Base-by-base conservation (phyloP, 2,888 invertebrate genomes). In the Acleris sparsana region DNA sequence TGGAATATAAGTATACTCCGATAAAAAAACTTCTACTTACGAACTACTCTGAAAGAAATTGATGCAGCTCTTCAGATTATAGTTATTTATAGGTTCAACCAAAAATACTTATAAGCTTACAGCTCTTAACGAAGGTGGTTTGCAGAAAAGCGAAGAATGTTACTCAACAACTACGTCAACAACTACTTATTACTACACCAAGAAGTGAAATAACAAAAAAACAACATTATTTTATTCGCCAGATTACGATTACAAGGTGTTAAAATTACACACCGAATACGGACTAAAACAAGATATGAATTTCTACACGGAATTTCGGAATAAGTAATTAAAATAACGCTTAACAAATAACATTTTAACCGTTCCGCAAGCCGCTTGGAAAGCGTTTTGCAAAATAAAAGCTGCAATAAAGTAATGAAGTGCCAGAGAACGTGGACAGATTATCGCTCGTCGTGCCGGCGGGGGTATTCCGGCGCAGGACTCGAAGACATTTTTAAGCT, bases 381-480 rank as follows among this genome's bases (percentile, higher is more conserved):
- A 33, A 57, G 56, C 46, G 65, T 61, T 65, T 66, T 66, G 61
- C 61, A 66, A 66, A 66, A 66, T 61, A 61, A 66, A 61, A 65
- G 61, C 60, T 39, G 61, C 60, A 57, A 48, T 56, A 39, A 44
- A 66, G 52, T 66, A 66, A 61, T 66, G 65, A 57, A 66, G 61
- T 66, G 64, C 63, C 33, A 39, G 53, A n/a, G 53, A 60, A 33
- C 25, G 55, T 66, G 65, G 60, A 66, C 65, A 66, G 65, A 61
- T 66, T 65, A 66, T 56, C 65, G 65, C 61, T 53, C 43, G 60
- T 55, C 64, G 60, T 60, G 64, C 59, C 59, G 52, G 16, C 2
- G 4, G 48, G 49, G 64, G 64, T 13, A 64, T 60, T 60, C 64
- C 25, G 48, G 48, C 5, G 17, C 46, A 46, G 46, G 44, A 44